phyloP scores from a whole-genome alignment of 2,888 invertebrate genomes.

The Ormyrus pomaceus region DNA sequence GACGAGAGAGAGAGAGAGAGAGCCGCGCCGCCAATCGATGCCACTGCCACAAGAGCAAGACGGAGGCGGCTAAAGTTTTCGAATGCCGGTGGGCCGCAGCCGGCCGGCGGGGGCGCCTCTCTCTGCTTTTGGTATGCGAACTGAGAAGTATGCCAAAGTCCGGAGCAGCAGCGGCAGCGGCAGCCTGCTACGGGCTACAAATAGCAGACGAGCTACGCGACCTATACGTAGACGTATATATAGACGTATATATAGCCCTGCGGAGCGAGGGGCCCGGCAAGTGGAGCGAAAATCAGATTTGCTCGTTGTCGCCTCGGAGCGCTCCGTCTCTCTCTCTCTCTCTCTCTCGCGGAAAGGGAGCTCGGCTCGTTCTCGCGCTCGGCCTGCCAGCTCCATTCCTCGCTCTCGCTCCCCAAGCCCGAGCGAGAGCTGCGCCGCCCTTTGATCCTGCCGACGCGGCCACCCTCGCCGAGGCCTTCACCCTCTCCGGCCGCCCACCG shows the following conservation, averaged over 20 bases:
- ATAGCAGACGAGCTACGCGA: not conserved
- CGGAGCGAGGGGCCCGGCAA: constrained; percentile 60
- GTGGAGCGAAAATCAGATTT: constrained; percentile 75
- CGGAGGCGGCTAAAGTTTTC: no score
- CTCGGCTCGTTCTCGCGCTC: not conserved
- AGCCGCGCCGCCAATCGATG: no score
- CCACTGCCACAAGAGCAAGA: no score
- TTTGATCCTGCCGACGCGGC: constrained; percentile 74
- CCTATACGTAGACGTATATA: no score
- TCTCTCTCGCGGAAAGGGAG: constrained; percentile 49
- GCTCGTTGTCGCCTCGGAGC: constrained; percentile 73
- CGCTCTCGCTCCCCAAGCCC: constrained; percentile 65
- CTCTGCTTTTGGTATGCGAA: constrained; percentile 63
- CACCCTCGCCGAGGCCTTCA: constrained; percentile 65
- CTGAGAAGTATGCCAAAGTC: constrained; percentile 70
- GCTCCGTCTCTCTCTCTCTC: constrained; percentile 42
- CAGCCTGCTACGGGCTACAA: not conserved
- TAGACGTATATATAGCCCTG: no score
- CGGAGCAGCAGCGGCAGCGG: constrained; percentile 56
- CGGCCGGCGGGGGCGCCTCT: not conserved
- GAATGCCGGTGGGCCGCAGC: not conserved
- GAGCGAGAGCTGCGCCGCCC: constrained; percentile 68
- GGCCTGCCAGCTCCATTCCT: constrained; percentile 8
- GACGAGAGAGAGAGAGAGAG: no score
- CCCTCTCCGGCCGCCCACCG: constrained; percentile 57